A percentile compares a stretch with the other conserved stretches of the same genome.
These are phyloP conservation scores for Campoletis raptor DNA, from an alignment of 2,888 invertebrate genomes.

Conservation along the genomic window DNA sequence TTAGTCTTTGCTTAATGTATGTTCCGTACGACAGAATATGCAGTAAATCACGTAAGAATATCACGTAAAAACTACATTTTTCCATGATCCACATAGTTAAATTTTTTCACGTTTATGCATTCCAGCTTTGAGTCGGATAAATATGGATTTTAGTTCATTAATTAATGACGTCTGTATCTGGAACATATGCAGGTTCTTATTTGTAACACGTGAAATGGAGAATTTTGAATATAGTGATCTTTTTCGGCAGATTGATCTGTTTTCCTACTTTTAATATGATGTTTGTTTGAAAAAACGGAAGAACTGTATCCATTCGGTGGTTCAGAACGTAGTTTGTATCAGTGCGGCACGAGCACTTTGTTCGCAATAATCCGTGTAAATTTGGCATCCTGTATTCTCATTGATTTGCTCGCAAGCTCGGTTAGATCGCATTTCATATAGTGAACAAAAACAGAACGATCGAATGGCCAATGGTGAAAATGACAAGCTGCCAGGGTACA, in stretches of 20 bases:
- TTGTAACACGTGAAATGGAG: not conserved
- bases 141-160: conserved; percentile 9
- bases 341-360: conserved; percentile 2
- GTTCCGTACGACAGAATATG: not conserved
- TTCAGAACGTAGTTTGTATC: conserved; percentile 26
- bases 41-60: conserved; percentile 1
- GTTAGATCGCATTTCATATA: conserved; percentile 27
- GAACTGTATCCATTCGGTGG: not conserved
- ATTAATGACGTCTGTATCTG: not conserved
- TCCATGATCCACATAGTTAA: conserved; percentile 9
- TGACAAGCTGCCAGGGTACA: conserved; percentile 18
- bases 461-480: conserved; percentile 49
- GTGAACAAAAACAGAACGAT: conserved; percentile 52
- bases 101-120: conserved; percentile 1
- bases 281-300: not conserved
- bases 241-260: not conserved
- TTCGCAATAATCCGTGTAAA: conserved; percentile 33
- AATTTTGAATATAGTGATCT: not conserved
- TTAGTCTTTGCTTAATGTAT: conserved; percentile 29
- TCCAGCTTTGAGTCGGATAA: not conserved
- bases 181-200: not conserved
- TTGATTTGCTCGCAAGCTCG: not conserved
- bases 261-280: not conserved
- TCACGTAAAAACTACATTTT: conserved; percentile 31
- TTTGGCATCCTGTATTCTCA: conserved; percentile 33